Evolutionary conservation across 2,888 invertebrate species (phyloP).

Genomic region (Ferrisia virgata): DNA sequence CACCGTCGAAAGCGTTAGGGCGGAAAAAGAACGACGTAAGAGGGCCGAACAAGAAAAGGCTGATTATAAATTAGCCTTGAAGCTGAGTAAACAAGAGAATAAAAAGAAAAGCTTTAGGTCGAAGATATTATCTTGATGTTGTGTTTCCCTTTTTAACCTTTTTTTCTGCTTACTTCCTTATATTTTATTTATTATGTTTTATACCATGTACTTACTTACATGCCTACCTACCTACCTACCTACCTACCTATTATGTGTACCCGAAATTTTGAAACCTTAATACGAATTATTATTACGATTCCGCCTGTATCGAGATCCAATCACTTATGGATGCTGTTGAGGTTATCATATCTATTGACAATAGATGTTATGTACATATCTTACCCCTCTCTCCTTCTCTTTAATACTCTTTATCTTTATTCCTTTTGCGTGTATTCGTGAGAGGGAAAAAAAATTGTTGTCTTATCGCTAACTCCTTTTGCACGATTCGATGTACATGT

Average conservation of each 20-base stretch:
- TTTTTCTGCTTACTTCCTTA: not conserved
- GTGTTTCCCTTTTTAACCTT: not conserved
- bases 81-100: conserved; percentile 59
- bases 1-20: conserved; percentile 63
- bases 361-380: not conserved
- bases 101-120: conserved; percentile 46
- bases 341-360: not conserved
- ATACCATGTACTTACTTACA: not conserved
- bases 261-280: too few species aligned
- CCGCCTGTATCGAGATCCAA: too few species aligned
- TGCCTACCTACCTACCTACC: not conserved
- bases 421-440: not conserved
- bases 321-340: not conserved
- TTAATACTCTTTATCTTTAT: not conserved
- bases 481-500: not conserved
- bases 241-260: not conserved
- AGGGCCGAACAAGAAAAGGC: conserved; percentile 63
- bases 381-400: not conserved
- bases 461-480: not conserved
- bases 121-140: conserved; percentile 34
- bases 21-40: conserved; percentile 62
- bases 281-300: too few species aligned
- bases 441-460: not conserved
- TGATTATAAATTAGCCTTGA: conserved; percentile 70
- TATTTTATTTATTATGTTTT: too few species aligned